Percentiles rank a stretch among this genome's conserved stretches.
These are phyloP conservation scores for Lasioglossum leucozonium DNA, from an alignment of 2,888 invertebrate genomes.

Conservation along the genomic window DNA sequence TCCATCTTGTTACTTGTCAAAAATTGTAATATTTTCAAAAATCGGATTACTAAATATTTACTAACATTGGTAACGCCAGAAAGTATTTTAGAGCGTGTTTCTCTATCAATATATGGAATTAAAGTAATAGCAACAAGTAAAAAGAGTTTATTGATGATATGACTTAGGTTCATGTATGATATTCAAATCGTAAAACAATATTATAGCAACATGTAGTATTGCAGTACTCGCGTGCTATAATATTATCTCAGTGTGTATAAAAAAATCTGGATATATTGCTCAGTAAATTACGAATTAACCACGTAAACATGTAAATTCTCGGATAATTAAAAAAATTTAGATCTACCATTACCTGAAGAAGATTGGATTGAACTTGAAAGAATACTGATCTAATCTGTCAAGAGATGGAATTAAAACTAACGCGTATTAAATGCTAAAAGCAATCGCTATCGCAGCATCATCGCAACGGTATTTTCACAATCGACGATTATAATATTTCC, in stretches of 20 bases:
- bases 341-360: neutral
- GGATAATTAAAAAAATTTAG: constrained; percentile 8
- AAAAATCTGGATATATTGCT: neutral
- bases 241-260: neutral
- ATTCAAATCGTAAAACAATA: constrained; percentile 7
- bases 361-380: constrained; percentile 20
- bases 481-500: constrained; percentile 57
- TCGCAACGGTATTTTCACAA: constrained; percentile 62
- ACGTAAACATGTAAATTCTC: neutral
- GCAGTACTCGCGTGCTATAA: constrained; percentile 2
- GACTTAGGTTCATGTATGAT: neutral
- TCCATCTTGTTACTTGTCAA: constrained; percentile 62
- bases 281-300: neutral
- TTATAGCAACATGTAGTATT: neutral
- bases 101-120: neutral
- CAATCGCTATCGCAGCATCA: constrained; percentile 61
- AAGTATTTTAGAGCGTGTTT: neutral
- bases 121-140: neutral
- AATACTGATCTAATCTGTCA: constrained; percentile 8
- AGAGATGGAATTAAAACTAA: constrained; percentile 70
- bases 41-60: constrained; percentile 9
- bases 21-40: constrained; percentile 27
- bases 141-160: neutral
- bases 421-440: constrained; percentile 63
- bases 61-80: neutral